These are phyloP conservation scores for Diadromus collaris DNA, from an alignment of 2,888 invertebrate genomes.

Conservation along the genomic window DNA sequence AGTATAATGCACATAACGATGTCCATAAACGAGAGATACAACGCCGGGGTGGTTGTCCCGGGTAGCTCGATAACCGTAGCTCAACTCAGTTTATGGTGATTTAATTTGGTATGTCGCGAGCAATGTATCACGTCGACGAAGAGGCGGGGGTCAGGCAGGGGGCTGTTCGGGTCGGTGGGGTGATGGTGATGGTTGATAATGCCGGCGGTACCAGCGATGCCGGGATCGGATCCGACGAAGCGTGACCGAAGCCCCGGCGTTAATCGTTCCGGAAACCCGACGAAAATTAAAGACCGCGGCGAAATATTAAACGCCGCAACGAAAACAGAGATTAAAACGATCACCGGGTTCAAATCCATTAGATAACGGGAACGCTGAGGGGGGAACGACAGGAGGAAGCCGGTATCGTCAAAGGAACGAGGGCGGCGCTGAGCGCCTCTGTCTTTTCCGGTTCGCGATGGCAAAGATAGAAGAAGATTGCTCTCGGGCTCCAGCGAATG, in stretches of 20 bases:
- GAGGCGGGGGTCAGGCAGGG: not conserved
- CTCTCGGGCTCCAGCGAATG: not conserved
- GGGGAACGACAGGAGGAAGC: not conserved
- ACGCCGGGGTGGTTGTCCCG: not conserved
- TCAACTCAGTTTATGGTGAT: conserved; percentile 73
- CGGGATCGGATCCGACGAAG: conserved; percentile 14
- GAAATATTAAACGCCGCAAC: conserved; percentile 51
- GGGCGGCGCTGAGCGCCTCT: too few species aligned
- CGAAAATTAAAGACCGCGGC: conserved; percentile 44
- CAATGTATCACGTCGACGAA: conserved; percentile 53
- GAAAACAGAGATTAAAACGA: conserved; percentile 25
- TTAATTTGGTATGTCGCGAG: conserved; percentile 71
- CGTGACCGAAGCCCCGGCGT: conserved; percentile 32
- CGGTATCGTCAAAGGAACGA: not conserved
- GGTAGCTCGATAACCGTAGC: conserved; percentile 58
- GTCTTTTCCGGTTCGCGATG: not conserved
- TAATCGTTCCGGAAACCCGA: conserved; percentile 55
- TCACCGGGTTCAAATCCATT: not conserved
- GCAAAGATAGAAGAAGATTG: not conserved
- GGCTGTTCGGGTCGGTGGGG: too few species aligned
- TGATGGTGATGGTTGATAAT: conserved; percentile 16
- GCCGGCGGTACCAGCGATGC: not conserved
- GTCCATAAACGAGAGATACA: conserved; percentile 48
- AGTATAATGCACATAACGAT: conserved; percentile 11
- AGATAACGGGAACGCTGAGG: not conserved